These are phyloP conservation scores for Apis mellifera DNA, from an alignment of 1,140 invertebrate genomes.

Conservation along the genomic window DNA sequence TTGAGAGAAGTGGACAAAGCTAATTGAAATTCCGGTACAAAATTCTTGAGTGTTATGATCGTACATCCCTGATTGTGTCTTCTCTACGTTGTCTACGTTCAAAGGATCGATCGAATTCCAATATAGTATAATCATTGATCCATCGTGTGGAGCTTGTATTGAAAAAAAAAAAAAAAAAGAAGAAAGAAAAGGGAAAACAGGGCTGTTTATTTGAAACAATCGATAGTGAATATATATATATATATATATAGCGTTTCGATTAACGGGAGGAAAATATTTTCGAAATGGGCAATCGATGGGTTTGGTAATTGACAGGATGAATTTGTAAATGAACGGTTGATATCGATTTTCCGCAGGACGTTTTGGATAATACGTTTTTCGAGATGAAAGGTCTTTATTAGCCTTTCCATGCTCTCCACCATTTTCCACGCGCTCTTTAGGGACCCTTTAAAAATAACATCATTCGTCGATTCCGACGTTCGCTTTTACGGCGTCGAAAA, in stretches of 20 bases:
- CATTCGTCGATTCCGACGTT: neutral
- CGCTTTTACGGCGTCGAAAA: constrained; percentile 3
- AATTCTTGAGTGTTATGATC: constrained; percentile 67
- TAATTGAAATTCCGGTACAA: constrained; percentile 71
- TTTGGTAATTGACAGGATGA: constrained; percentile 1
- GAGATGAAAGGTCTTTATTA: constrained; percentile 26
- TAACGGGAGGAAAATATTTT: neutral
- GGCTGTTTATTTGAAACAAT: too few relatives aligned
- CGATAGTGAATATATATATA: too few relatives aligned
- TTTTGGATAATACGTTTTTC: neutral
- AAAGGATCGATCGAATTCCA: constrained; percentile 40
- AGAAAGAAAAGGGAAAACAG: neutral
- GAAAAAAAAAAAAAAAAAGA: too few relatives aligned
- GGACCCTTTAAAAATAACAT: constrained; percentile 9
- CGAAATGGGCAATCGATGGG: neutral
- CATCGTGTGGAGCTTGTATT: neutral
- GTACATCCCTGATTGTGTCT: constrained; percentile 53
- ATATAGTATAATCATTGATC: constrained; percentile 27
- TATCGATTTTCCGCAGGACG: neutral
- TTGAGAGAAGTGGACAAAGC: neutral
- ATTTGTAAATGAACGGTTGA: neutral
- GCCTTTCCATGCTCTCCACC: neutral
- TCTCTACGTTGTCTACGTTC: constrained; percentile 4
- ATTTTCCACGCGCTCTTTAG: neutral
- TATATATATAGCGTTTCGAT: neutral